Conservation (phyloP, 2,888 invertebrate species). For the Diaphora mendica region DNA sequence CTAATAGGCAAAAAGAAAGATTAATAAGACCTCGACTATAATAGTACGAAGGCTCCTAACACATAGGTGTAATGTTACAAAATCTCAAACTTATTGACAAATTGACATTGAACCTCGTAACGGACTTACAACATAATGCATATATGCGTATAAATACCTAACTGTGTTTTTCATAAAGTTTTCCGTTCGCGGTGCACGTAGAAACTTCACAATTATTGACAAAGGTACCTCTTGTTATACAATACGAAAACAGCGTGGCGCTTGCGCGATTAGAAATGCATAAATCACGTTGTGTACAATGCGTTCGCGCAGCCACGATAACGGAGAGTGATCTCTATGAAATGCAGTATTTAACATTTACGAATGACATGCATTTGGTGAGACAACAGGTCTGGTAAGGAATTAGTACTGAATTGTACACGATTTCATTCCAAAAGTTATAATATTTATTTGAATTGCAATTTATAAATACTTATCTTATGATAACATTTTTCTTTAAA, state of each 20-base stretch:
- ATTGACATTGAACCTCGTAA: constrained; percentile 49
- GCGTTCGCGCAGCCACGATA: constrained; percentile 57
- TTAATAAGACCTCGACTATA: constrained; percentile 33
- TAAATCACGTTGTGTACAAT: constrained; percentile 71
- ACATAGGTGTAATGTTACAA: constrained; percentile 50
- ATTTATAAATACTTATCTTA: not conserved
- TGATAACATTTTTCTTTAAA: not conserved
- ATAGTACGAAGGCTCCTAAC: constrained; percentile 25
- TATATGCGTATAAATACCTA: constrained; percentile 31
- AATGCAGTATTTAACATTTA: constrained; percentile 50
- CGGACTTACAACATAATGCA: constrained; percentile 34
- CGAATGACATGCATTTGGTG: constrained; percentile 36
- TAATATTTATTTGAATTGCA: constrained; percentile 29
- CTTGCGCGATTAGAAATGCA: constrained; percentile 69
- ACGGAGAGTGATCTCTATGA: constrained; percentile 57
- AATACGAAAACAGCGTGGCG: constrained; percentile 51
- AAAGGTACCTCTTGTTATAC: constrained; percentile 56
- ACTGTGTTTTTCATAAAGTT: constrained; percentile 36
- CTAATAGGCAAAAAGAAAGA: constrained; percentile 31
- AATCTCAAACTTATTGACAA: constrained; percentile 39
- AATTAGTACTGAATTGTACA: constrained; percentile 18
- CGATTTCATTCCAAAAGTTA: constrained; percentile 17
- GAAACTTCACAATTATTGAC: constrained; percentile 50
- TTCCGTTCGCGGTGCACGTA: constrained; percentile 42
- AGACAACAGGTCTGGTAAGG: constrained; percentile 31